Conservation (phyloP, 2,888 invertebrate genomes). For the Suillia variegata region DNA sequence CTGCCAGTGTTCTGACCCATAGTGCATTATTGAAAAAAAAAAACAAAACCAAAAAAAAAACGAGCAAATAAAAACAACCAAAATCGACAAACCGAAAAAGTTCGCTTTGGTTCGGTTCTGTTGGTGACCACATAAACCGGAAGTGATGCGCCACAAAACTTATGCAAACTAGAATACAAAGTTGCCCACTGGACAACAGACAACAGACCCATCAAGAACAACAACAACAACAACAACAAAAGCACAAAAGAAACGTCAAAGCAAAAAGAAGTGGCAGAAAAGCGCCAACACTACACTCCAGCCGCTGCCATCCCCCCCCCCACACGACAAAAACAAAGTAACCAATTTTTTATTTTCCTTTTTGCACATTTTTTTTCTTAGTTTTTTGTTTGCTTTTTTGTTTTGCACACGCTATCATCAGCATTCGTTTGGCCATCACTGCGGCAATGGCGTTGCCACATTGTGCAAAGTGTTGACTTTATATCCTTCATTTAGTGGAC, state of each 20-base stretch:
- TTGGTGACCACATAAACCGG: background rate
- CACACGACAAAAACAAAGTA: no score
- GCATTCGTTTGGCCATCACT: background rate
- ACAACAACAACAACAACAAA: slow-evolving; percentile 13
- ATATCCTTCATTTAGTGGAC: slow-evolving; percentile 54
- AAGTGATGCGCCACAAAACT: background rate
- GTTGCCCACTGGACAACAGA: background rate
- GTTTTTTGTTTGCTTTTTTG: no score
- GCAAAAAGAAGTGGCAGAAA: no score
- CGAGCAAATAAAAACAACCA: background rate
- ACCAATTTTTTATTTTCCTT: no score
- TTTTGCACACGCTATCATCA: background rate
- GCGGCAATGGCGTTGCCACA: slow-evolving; percentile 34
- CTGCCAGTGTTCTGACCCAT: no score
- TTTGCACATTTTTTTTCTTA: no score
- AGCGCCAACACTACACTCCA: no score
- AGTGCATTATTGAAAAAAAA: no score
- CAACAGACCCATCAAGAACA: slow-evolving; percentile 19
- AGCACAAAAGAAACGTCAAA: no score
- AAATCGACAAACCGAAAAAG: background rate
- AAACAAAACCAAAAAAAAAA: no score
- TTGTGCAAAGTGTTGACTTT: slow-evolving; percentile 54
- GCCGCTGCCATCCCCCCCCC: no score
- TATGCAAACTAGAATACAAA: background rate
- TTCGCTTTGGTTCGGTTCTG: background rate